Evolutionary conservation across 2,113 vertebrate species (phyloP).

Genomic region (Drymodes brunneopygia): DNA sequence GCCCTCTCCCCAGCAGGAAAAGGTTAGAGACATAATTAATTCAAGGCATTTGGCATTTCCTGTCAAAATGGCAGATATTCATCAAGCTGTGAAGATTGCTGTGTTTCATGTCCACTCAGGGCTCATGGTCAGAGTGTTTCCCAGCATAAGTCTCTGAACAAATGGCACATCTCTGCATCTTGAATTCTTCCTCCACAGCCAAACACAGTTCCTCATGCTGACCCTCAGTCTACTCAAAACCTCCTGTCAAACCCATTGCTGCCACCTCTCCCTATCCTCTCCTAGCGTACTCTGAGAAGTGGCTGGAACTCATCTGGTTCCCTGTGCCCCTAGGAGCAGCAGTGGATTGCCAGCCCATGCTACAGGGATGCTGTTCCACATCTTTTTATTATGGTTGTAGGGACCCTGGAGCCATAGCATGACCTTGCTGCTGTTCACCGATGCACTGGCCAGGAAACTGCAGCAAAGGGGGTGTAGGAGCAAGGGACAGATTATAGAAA

Average conservation of each 20-base stretch:
- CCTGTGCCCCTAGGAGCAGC: fast-evolving
- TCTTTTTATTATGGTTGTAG: neutral
- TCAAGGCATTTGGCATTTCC: slow-evolving; percentile 45
- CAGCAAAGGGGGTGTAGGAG: neutral
- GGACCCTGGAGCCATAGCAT: neutral
- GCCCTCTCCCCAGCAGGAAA: slow-evolving; percentile 5
- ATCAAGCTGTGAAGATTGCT: neutral
- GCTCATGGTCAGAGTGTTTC: neutral
- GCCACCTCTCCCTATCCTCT: neutral
- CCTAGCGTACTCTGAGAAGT: neutral
- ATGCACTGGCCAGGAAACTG: neutral
- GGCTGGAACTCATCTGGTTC: neutral
- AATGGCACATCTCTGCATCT: fast-evolving
- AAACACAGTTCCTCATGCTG: neutral
- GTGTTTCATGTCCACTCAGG: neutral
- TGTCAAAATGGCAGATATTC: slow-evolving; percentile 33
- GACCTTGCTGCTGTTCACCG: neutral
- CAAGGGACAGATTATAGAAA: neutral
- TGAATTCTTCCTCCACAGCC: neutral
- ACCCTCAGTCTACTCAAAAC: neutral
- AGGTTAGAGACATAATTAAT: slow-evolving; percentile 19
- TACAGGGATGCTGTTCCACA: neutral
- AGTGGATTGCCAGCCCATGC: fast-evolving
- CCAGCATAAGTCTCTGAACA: neutral
- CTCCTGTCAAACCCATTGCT: neutral